phyloP scores from a whole-genome alignment of 53 echinoderm and acorn worm species.

The Temnopleurus reevesii region DNA sequence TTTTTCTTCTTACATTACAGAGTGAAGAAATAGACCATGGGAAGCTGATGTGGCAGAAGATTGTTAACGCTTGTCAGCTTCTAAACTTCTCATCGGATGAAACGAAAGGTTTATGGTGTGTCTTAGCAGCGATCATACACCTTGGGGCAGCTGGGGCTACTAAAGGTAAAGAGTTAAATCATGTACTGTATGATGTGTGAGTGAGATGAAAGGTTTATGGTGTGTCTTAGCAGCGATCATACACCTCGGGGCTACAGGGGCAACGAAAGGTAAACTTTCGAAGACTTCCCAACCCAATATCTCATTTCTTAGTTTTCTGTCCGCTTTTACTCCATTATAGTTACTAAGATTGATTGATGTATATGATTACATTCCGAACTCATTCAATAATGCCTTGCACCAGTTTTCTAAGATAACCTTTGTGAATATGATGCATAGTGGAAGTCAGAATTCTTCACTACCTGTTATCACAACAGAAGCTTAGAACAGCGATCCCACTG shows the following conservation, averaged over 20 bases:
- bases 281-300: too few relatives aligned
- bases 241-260: slow-evolving; percentile 90
- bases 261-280: slow-evolving; percentile 78
- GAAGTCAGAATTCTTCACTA: too few relatives aligned
- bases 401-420: too few relatives aligned
- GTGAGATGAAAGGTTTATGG: slow-evolving; percentile 79
- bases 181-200: too few relatives aligned
- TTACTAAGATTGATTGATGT: too few relatives aligned
- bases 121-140: slow-evolving; percentile 94
- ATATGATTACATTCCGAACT: too few relatives aligned
- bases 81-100: slow-evolving; percentile 81
- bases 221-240: slow-evolving; percentile 82
- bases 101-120: slow-evolving; percentile 81
- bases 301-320: too few relatives aligned
- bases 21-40: slow-evolving; percentile 70
- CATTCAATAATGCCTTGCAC: too few relatives aligned
- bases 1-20: slow-evolving; percentile 47
- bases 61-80: slow-evolving; percentile 71
- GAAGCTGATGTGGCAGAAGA: slow-evolving; percentile 71
- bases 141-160: slow-evolving; percentile 89
- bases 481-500: too few relatives aligned
- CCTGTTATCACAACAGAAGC: too few relatives aligned
- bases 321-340: too few relatives aligned
- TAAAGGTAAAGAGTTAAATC: slow-evolving; percentile 75
- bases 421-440: too few relatives aligned